Conservation (phyloP, 2,888 invertebrate genomes). For the Clusia tigrina region DNA sequence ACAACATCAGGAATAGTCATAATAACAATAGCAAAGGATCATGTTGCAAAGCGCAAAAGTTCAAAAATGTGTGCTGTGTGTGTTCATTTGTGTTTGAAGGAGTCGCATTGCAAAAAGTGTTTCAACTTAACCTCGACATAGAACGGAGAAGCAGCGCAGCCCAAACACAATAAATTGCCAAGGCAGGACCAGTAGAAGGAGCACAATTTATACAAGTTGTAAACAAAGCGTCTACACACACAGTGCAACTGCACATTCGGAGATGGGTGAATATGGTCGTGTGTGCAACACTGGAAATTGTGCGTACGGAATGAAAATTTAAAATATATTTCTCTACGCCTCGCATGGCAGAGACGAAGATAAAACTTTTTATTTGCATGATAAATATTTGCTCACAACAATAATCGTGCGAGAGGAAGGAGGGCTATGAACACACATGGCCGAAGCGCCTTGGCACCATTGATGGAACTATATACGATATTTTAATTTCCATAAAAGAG, state of each 20-base stretch:
- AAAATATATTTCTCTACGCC: background rate
- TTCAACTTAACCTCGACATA: conserved; percentile 1
- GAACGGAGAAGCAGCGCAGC: background rate
- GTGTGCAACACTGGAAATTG: background rate
- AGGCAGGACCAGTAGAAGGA: background rate
- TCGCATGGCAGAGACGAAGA: background rate
- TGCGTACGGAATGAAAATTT: no score
- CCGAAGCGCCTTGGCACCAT: no score
- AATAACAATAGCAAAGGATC: background rate
- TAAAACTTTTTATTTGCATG: background rate
- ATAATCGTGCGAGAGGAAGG: background rate
- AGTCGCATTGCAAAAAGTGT: background rate
- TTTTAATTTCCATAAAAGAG: no score
- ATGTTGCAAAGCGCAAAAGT: background rate
- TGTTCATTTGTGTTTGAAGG: no score
- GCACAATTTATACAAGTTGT: background rate
- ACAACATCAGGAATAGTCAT: no score
- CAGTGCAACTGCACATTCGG: background rate
- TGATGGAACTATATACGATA: no score
- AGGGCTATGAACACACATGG: no score
- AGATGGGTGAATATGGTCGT: background rate
- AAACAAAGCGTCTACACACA: background rate
- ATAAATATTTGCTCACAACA: background rate
- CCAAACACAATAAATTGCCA: background rate
- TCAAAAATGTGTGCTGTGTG: background rate